A percentile compares a stretch with the other conserved stretches of the same genome.
phyloP scores from a whole-genome alignment of 2,888 invertebrate genomes.

The Girardia tigrina region DNA sequence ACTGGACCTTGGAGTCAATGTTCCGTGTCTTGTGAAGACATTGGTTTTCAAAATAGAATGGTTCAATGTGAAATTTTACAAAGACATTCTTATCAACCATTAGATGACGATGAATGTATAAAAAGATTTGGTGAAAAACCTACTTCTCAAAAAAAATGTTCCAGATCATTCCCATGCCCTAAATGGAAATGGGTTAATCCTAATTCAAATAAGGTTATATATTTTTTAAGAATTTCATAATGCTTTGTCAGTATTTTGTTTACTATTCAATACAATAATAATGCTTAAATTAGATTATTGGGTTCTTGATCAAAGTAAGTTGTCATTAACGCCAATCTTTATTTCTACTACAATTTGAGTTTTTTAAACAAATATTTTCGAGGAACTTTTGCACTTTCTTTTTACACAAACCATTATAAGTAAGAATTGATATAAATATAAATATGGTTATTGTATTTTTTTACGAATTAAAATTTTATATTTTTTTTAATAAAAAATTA shows the following conservation, averaged over 20 bases:
- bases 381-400: no score
- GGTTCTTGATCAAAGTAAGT: no score
- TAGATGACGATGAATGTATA: constrained; percentile 27
- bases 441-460: no score
- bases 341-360: no score
- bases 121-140: constrained; percentile 19
- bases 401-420: no score
- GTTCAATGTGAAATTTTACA: constrained; percentile 32
- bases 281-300: no score
- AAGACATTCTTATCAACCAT: constrained; percentile 26
- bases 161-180: constrained; percentile 21
- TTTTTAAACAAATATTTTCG: no score
- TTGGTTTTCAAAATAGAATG: constrained; percentile 21
- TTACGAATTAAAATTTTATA: no score
- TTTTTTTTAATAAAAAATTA: no score
- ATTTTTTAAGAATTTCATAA: background rate
- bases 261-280: no score
- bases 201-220: background rate
- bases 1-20: constrained; percentile 27
- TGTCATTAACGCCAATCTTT: no score
- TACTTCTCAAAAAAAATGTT: background rate
- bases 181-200: background rate
- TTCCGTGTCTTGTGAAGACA: constrained; percentile 27
- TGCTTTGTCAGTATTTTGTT: background rate
- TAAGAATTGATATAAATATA: no score